These are phyloP conservation scores for Bombus polaris DNA, from an alignment of 1,140 invertebrate genomes.

Conservation along the genomic window DNA sequence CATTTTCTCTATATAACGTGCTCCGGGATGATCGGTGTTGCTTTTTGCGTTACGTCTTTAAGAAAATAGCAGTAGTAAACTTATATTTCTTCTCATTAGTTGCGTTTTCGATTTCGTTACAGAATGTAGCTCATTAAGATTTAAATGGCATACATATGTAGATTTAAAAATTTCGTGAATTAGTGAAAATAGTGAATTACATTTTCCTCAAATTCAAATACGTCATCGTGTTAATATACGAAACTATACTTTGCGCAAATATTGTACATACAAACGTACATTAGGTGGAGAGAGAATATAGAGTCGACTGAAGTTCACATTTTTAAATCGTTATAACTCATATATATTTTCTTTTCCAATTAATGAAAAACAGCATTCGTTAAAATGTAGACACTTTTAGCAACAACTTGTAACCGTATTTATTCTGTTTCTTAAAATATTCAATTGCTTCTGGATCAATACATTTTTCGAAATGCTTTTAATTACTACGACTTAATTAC, in stretches of 20 bases:
- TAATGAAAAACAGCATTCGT: background rate
- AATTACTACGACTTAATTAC: background rate
- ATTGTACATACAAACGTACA: background rate
- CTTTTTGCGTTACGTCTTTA: background rate
- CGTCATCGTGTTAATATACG: background rate
- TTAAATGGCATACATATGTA: background rate
- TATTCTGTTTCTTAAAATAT: background rate
- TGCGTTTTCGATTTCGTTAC: background rate
- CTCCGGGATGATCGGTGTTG: background rate
- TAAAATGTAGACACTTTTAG: background rate
- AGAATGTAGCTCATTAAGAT: background rate
- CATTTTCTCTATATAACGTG: slow-evolving; percentile 32
- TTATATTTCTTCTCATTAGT: background rate
- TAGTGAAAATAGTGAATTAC: background rate
- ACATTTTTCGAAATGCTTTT: background rate
- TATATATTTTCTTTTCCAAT: background rate
- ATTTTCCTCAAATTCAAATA: background rate
- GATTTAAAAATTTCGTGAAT: background rate
- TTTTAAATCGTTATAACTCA: background rate
- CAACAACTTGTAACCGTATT: background rate
- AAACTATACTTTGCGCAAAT: background rate
- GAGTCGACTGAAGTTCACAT: background rate
- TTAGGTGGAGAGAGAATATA: background rate
- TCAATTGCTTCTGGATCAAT: background rate
- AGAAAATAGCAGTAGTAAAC: background rate